Evolutionary conservation across 2,113 vertebrate species (phyloP).

Genomic region (Dipodomys spectabilis): DNA sequence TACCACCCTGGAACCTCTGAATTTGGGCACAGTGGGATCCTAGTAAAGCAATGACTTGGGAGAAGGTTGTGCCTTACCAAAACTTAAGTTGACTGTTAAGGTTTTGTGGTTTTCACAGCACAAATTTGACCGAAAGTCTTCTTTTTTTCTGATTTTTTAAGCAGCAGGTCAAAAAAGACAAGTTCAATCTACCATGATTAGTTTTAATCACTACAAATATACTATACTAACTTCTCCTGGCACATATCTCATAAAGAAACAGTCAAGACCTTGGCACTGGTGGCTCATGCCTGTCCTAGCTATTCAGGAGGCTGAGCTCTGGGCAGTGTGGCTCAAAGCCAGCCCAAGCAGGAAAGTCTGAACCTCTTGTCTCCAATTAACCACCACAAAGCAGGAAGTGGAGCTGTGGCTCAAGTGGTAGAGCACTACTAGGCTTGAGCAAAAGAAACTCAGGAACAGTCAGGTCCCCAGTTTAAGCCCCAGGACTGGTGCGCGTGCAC

Average conservation of each 20-base stretch:
- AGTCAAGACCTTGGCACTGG: neutral
- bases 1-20: conserved; percentile 65
- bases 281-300: too few species aligned
- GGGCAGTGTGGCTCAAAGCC: too few species aligned
- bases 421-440: too few species aligned
- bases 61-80: conserved; percentile 32
- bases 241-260: conserved; percentile 9
- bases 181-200: conserved; percentile 14
- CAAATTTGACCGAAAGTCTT: conserved; percentile 24
- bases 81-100: conserved; percentile 34
- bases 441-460: too few species aligned
- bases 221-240: conserved; percentile 1
- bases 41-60: conserved; percentile 21
- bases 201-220: conserved; percentile 18
- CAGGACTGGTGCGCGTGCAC: too few species aligned
- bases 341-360: too few species aligned
- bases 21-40: conserved; percentile 69
- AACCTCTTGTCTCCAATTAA: too few species aligned
- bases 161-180: conserved; percentile 25
- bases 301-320: too few species aligned
- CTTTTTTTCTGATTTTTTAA: neutral
- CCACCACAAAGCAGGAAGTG: too few species aligned
- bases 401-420: neutral
- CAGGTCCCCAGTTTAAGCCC: too few species aligned
- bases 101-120: neutral